These are phyloP conservation scores for Mesitornis unicolor DNA, from an alignment of 2,113 vertebrate genomes.

Conservation along the genomic window DNA sequence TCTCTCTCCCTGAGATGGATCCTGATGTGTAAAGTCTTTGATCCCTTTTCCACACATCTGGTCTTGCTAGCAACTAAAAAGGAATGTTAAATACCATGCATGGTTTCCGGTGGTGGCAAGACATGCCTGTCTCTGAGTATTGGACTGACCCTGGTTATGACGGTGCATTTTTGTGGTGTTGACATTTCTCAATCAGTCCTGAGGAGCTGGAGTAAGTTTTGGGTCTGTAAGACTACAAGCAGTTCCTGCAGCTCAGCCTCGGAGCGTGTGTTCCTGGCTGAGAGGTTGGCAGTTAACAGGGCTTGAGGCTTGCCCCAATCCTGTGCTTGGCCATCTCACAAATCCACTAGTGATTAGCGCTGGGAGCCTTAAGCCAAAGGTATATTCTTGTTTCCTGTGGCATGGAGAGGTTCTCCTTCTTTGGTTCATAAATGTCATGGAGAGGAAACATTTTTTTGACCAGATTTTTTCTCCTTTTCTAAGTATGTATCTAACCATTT, in stretches of 20 bases:
- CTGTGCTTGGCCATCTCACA: not conserved
- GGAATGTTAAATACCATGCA: not conserved
- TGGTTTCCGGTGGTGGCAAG: not conserved
- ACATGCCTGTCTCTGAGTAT: not conserved
- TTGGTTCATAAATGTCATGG: not conserved
- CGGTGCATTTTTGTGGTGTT: constrained; percentile 6
- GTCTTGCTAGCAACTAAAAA: not conserved
- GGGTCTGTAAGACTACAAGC: not conserved
- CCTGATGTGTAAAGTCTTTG: not conserved
- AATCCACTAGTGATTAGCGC: not conserved
- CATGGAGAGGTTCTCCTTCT: not conserved
- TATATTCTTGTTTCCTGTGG: not conserved
- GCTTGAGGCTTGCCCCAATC: not conserved
- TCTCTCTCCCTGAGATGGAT: not conserved
- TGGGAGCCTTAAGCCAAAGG: not conserved
- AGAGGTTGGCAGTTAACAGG: not conserved
- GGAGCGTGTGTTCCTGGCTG: not conserved
- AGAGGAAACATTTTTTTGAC: not conserved
- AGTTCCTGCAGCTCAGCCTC: not conserved
- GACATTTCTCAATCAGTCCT: not conserved
- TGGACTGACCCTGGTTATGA: not conserved
- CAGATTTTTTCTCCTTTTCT: not conserved
- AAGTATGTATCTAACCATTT: not conserved
- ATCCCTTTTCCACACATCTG: not conserved
- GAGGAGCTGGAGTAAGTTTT: not conserved